phyloP scores from a whole-genome alignment of 2,888 invertebrate species.

The Apotomis turbidana region DNA sequence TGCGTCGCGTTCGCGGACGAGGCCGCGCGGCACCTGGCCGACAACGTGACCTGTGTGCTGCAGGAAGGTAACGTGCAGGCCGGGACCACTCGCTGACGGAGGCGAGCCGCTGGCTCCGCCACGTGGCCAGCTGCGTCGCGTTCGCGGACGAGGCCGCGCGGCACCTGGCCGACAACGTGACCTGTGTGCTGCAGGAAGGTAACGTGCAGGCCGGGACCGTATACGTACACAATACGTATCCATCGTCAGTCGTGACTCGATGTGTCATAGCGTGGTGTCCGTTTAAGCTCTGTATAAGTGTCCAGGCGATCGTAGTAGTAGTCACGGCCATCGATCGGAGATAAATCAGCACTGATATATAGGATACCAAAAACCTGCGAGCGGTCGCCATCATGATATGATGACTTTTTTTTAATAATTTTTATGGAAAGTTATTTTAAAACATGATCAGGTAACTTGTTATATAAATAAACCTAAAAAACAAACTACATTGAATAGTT shows the following conservation, averaged over 20 bases:
- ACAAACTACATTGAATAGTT: too few relatives aligned
- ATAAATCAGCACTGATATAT: too few relatives aligned
- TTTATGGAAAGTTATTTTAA: too few relatives aligned
- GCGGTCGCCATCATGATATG: too few relatives aligned
- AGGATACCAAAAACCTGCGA: too few relatives aligned
- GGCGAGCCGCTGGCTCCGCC: slow-evolving; percentile 92
- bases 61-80: slow-evolving; percentile 87
- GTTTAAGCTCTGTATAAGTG: too few relatives aligned
- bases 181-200: slow-evolving; percentile 95
- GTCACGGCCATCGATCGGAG: too few relatives aligned
- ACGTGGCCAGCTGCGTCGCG: slow-evolving; percentile 90
- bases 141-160: slow-evolving; percentile 89
- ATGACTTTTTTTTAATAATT: too few relatives aligned
- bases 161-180: slow-evolving; percentile 85
- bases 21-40: slow-evolving; percentile 86
- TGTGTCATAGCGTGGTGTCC: slow-evolving; percentile 5
- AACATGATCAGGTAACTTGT: too few relatives aligned
- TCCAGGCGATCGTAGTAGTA: too few relatives aligned
- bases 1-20: slow-evolving; percentile 90
- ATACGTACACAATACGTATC: slow-evolving; percentile 21
- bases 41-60: slow-evolving; percentile 90
- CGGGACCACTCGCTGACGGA: slow-evolving; percentile 90
- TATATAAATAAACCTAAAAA: too few relatives aligned
- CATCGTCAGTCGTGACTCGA: slow-evolving; percentile 31
- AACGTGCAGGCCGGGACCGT: slow-evolving; percentile 3